Evolutionary conservation across 1,140 invertebrate species (phyloP).

Genomic region (Drosophila nasuta): DNA sequence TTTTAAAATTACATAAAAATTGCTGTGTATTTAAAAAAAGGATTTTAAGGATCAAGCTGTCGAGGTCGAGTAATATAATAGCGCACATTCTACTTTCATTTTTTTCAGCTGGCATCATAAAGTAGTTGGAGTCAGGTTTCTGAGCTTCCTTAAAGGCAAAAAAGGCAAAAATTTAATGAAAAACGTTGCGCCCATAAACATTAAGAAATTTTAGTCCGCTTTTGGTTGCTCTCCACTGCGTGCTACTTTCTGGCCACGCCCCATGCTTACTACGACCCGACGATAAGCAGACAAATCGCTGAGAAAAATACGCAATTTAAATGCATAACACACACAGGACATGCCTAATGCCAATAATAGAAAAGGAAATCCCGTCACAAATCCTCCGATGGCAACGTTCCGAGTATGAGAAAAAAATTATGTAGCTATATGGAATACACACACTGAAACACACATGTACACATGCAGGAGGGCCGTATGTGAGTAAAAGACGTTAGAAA

Average conservation of each 20-base stretch:
- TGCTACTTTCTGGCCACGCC: conserved; percentile 20
- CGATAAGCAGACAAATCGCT: conserved; percentile 84
- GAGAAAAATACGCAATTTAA: conserved; percentile 85
- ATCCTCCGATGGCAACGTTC: conserved; percentile 72
- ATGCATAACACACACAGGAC: conserved; percentile 85
- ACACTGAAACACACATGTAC: conserved; percentile 14
- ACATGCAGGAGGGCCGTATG: conserved; percentile 11
- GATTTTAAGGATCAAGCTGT: conserved; percentile 49
- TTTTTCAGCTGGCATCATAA: conserved; percentile 70
- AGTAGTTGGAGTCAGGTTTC: conserved; percentile 71
- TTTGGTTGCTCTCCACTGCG: not conserved
- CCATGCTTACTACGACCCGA: conserved; percentile 51
- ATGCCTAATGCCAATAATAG: conserved; percentile 85
- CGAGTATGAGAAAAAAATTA: conserved; percentile 76
- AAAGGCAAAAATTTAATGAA: conserved; percentile 73
- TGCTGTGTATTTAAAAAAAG: conserved; percentile 59
- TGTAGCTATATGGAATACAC: conserved; percentile 65
- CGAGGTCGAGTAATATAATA: conserved; percentile 57
- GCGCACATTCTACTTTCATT: conserved; percentile 73
- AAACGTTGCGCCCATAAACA: conserved; percentile 80
- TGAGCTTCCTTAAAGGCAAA: not conserved
- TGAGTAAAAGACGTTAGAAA: conserved; percentile 65
- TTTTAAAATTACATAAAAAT: conserved; percentile 82
- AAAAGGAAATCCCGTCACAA: conserved; percentile 85
- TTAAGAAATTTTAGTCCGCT: conserved; percentile 74